Conservation (phyloP, 1,140 invertebrate genomes). For the Caerostris extrusa region DNA sequence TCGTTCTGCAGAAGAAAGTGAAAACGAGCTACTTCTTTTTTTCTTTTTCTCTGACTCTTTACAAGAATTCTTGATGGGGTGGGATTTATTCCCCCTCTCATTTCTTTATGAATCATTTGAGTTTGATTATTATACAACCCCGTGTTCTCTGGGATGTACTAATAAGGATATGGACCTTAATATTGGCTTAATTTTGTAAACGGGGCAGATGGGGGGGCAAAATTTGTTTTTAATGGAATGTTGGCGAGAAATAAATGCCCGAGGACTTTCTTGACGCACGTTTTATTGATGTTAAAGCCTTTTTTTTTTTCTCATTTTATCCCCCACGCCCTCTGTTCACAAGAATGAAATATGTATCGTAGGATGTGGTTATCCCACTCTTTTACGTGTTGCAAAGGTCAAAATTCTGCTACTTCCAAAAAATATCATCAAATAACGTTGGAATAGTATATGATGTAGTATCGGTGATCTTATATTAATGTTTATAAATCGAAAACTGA, state of each 20-base stretch:
- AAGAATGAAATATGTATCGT: background rate
- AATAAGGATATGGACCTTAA: constrained; percentile 37
- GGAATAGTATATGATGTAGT: background rate
- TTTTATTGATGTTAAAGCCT: background rate
- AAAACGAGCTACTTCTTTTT: background rate
- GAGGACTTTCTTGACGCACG: background rate
- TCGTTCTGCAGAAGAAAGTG: background rate
- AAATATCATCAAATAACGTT: background rate
- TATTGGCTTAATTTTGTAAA: constrained; percentile 1
- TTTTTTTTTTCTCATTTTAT: background rate
- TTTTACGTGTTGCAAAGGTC: background rate
- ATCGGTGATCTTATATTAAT: background rate
- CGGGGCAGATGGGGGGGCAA: background rate
- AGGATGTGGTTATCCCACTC: constrained; percentile 10
- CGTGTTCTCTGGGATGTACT: background rate
- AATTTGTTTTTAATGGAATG: background rate
- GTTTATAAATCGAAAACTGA: no score
- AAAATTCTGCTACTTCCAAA: background rate
- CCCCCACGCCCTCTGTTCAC: background rate
- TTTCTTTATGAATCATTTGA: background rate
- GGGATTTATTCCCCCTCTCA: background rate
- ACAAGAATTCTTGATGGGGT: background rate
- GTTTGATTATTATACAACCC: background rate
- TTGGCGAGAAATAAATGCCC: background rate
- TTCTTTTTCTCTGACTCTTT: background rate